These are phyloP conservation scores for Kryptolebias ocellatus DNA, from an alignment of 2,797 vertebrate species.

Conservation along the genomic window DNA sequence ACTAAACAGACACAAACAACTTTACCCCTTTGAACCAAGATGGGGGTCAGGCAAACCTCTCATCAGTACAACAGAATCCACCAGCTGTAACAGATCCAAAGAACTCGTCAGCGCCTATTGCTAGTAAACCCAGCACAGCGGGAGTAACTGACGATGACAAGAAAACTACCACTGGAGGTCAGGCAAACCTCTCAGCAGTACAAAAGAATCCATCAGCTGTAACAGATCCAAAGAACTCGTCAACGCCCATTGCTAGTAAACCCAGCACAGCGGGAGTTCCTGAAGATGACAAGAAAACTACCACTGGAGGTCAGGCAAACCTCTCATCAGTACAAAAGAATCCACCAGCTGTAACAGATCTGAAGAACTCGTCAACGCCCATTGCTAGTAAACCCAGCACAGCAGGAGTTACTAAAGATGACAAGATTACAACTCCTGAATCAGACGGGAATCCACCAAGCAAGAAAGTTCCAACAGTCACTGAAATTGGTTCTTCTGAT, in stretches of 20 bases:
- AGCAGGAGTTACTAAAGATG: background rate
- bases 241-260: accelerated
- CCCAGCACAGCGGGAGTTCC: background rate
- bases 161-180: accelerated
- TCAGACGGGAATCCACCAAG: accelerated
- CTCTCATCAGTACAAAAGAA: accelerated
- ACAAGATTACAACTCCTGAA: accelerated
- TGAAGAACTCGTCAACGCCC: accelerated
- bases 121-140: accelerated
- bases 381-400: accelerated
- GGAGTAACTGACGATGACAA: accelerated
- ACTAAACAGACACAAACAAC: background rate
- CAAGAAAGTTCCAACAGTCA: accelerated
- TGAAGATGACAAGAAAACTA: accelerated
- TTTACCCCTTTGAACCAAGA: too few species aligned
- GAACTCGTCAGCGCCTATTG: accelerated
- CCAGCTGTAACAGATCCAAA: accelerated
- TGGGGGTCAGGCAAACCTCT: accelerated
- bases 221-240: accelerated
- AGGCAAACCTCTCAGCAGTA: accelerated
- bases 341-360: accelerated
- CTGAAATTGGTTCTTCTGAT: background rate
- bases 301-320: accelerated
- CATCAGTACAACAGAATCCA: accelerated
- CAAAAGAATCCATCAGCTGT: accelerated